Conservation (phyloP, 1,140 invertebrate species). For the Atta texana region DNA sequence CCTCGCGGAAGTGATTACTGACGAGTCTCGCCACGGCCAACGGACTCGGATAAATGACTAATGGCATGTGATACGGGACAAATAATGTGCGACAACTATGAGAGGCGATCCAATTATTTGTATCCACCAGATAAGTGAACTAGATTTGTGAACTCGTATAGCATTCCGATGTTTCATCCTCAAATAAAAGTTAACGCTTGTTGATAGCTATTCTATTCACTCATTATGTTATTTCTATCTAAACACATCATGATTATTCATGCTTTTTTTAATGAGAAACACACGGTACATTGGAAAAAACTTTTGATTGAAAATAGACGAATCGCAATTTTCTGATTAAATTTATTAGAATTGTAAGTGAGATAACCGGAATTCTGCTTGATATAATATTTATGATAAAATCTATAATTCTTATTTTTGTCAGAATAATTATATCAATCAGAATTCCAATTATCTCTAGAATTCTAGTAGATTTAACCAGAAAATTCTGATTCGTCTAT, state of each 20-base stretch:
- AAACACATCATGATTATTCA: conserved; percentile 6
- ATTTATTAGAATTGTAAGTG: too few relatives aligned
- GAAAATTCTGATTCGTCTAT: too few relatives aligned
- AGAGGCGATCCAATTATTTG: conserved; percentile 69
- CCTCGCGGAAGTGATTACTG: conserved; percentile 45
- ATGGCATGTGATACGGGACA: conserved; percentile 40
- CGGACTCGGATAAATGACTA: conserved; percentile 32
- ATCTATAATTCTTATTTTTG: too few relatives aligned
- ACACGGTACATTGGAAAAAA: too few relatives aligned
- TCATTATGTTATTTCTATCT: conserved; percentile 72
- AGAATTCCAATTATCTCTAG: too few relatives aligned
- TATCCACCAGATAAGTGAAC: neutral
- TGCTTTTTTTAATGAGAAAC: neutral
- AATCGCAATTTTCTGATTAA: too few relatives aligned
- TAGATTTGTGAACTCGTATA: conserved; percentile 20
- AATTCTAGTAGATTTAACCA: too few relatives aligned
- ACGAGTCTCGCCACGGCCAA: conserved; percentile 22
- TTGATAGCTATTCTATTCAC: conserved; percentile 69
- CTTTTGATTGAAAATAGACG: too few relatives aligned
- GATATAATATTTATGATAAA: too few relatives aligned
- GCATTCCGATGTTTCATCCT: conserved; percentile 32
- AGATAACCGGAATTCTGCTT: too few relatives aligned
- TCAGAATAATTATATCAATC: too few relatives aligned
- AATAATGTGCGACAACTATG: conserved; percentile 31
- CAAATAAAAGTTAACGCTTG: conserved; percentile 49